phyloP scores from a whole-genome alignment of 2,113 vertebrate species.

The Vidua chalybeata region DNA sequence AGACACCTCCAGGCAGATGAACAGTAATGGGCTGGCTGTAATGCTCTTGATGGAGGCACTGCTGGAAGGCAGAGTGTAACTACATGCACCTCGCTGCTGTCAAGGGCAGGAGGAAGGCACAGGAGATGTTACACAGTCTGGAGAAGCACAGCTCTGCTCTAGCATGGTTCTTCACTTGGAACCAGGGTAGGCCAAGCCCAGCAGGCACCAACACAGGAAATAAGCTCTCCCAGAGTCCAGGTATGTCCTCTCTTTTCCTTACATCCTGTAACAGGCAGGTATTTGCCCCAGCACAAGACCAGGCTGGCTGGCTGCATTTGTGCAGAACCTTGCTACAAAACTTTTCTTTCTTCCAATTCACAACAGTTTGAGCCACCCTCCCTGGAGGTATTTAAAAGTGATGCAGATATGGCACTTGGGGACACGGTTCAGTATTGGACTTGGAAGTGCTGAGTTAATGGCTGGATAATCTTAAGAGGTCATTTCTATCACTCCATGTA shows the following conservation, averaged over 20 bases:
- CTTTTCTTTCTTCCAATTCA: neutral
- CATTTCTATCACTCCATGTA: neutral
- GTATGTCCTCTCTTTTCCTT: neutral
- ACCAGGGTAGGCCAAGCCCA: neutral
- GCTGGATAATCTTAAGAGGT: neutral
- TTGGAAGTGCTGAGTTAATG: neutral
- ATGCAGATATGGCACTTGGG: neutral
- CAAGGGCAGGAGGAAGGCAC: neutral
- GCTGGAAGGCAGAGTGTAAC: neutral
- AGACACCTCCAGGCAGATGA: neutral
- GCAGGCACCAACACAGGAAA: neutral
- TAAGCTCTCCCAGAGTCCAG: neutral
- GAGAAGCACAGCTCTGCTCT: neutral
- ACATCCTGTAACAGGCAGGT: rapidly evolving
- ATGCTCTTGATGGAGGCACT: neutral
- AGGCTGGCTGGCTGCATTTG: neutral
- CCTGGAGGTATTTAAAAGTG: neutral
- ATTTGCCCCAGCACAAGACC: neutral
- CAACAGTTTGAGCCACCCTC: neutral
- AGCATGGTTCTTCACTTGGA: neutral
- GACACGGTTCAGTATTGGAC: neutral
- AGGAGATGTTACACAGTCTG: neutral
- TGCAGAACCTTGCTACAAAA: neutral
- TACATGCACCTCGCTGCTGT: neutral
- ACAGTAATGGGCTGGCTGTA: neutral